These are phyloP conservation scores for Podabrus alpinus DNA, from an alignment of 2,888 invertebrate species.

Conservation along the genomic window DNA sequence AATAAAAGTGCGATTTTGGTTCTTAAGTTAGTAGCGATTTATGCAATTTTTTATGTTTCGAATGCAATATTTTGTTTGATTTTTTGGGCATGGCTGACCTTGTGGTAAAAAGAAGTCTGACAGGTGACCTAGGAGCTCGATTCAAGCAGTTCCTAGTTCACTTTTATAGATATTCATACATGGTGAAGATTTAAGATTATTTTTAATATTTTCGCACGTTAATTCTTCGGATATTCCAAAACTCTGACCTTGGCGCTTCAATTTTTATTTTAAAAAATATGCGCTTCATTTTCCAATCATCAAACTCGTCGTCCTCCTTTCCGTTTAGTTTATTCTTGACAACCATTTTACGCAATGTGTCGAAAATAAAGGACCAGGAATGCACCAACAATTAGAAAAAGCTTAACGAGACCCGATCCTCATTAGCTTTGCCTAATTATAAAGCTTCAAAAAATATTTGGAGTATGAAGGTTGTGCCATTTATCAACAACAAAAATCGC, in stretches of 20 bases:
- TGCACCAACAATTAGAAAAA: not conserved
- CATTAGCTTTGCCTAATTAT: not conserved
- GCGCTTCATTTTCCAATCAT: not conserved
- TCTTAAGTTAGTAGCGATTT: constrained; percentile 22
- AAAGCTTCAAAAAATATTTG: not conserved
- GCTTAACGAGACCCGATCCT: not conserved
- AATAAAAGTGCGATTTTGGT: constrained; percentile 22
- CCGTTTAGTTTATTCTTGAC: not conserved
- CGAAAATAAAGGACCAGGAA: not conserved
- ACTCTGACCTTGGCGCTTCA: not conserved
- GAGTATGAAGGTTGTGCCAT: not conserved
- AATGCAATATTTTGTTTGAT: constrained; percentile 30
- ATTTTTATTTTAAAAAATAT: not conserved
- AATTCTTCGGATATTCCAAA: not conserved
- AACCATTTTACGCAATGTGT: not conserved
- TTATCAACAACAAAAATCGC: not conserved
- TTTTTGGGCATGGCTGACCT: constrained; percentile 36
- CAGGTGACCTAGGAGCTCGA: constrained; percentile 36
- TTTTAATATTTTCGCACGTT: not conserved
- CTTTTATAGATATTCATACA: constrained; percentile 4
- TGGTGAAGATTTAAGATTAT: not conserved
- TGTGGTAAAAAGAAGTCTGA: constrained; percentile 39
- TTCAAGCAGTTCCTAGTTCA: constrained; percentile 32
- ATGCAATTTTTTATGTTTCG: constrained; percentile 28
- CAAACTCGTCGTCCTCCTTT: not conserved